Conservation (phyloP, 2,888 invertebrate genomes). For the Caenorhabditis japonica region DNA sequence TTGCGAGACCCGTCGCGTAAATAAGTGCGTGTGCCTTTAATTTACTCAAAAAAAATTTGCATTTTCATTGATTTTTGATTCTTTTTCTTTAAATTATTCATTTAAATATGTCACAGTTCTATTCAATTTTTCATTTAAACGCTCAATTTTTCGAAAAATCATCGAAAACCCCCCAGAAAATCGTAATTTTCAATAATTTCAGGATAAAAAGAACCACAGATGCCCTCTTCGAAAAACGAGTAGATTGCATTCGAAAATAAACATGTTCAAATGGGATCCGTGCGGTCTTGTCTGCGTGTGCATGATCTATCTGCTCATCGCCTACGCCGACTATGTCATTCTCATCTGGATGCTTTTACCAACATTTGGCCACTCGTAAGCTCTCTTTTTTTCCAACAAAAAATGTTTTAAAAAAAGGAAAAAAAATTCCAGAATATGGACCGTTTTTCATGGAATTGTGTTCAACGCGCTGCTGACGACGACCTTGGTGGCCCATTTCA, state of each 20-base stretch:
- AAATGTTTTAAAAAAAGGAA: constrained; percentile 2
- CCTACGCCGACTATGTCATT: constrained; percentile 90
- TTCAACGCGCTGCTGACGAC: constrained; percentile 87
- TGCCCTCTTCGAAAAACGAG: background rate
- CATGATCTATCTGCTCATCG: constrained; percentile 86
- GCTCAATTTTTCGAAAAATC: background rate
- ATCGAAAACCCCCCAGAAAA: constrained; percentile 1
- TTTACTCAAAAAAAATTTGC: background rate
- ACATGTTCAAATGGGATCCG: constrained; percentile 85
- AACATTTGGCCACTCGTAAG: constrained; percentile 86
- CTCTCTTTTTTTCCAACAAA: constrained; percentile 10
- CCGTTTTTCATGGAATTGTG: constrained; percentile 85
- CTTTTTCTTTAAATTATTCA: background rate
- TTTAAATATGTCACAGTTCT: background rate
- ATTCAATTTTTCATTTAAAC: background rate
- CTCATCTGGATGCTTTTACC: constrained; percentile 87
- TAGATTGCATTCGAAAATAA: background rate
- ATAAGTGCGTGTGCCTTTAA: constrained; percentile 33
- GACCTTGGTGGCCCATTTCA: constrained; percentile 85
- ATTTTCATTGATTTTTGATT: constrained; percentile 35
- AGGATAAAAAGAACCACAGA: too few relatives aligned
- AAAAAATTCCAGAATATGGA: constrained; percentile 81
- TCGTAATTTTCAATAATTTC: constrained; percentile 1
- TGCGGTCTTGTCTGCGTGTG: constrained; percentile 88
- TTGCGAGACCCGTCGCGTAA: constrained; percentile 19